These are phyloP conservation scores for Aphrophora alni DNA, from an alignment of 2,888 invertebrate species.

Conservation along the genomic window DNA sequence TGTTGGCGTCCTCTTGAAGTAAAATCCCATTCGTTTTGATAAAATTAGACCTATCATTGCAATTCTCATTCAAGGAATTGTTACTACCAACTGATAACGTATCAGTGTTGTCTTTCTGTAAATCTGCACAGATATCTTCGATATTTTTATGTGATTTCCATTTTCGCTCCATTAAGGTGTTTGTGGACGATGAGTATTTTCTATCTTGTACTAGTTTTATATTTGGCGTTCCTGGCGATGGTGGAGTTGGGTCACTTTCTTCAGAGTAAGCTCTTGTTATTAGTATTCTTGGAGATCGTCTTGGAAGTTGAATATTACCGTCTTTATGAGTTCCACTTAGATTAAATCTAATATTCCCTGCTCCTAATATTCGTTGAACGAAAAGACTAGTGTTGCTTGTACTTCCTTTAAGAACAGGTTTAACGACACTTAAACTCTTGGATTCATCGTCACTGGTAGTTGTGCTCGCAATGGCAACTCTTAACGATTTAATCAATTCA, in stretches of 20 bases:
- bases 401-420: constrained; percentile 59
- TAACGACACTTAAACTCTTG: constrained; percentile 46
- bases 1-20: constrained; percentile 27
- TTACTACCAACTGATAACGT: constrained; percentile 9
- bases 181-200: constrained; percentile 45
- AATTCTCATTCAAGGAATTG: constrained; percentile 12
- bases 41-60: not conserved
- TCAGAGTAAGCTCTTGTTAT: constrained; percentile 77
- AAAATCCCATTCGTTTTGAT: constrained; percentile 14
- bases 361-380: constrained; percentile 65
- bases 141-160: constrained; percentile 20
- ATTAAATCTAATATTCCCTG: constrained; percentile 55
- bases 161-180: constrained; percentile 42
- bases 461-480: constrained; percentile 52
- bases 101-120: not conserved
- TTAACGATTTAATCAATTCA: constrained; percentile 37
- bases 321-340: constrained; percentile 22
- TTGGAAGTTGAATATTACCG: constrained; percentile 52
- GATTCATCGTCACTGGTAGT: constrained; percentile 56
- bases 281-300: constrained; percentile 70
- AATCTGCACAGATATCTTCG: constrained; percentile 3
- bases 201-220: constrained; percentile 28
- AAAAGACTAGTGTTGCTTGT: constrained; percentile 65
- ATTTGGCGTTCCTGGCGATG: constrained; percentile 47
- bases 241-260: constrained; percentile 63